phyloP scores from a whole-genome alignment of 1,140 invertebrate genomes.

The Coptotermes formosanus region DNA sequence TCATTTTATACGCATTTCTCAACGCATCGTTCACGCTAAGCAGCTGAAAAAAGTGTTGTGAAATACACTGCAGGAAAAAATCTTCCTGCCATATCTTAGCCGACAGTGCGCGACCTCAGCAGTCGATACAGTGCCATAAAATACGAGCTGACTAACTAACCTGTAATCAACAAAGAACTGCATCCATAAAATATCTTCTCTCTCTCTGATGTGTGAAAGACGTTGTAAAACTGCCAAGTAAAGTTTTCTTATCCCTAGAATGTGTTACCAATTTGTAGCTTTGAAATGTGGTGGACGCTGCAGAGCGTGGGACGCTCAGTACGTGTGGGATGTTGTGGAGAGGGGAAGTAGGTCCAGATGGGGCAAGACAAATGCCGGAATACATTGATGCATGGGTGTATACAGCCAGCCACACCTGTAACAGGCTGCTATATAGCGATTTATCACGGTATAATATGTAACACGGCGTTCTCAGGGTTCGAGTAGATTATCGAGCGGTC shows the following conservation, averaged over 20 bases:
- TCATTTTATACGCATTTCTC: too few relatives aligned
- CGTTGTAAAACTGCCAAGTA: neutral
- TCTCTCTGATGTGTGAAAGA: too few relatives aligned
- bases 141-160: too few relatives aligned
- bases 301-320: neutral
- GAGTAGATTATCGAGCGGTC: neutral
- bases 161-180: too few relatives aligned
- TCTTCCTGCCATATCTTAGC: too few relatives aligned
- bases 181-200: too few relatives aligned
- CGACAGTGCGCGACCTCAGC: too few relatives aligned
- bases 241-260: neutral
- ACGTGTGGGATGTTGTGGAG: neutral
- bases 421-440: neutral
- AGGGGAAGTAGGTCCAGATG: neutral
- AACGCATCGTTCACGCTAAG: too few relatives aligned
- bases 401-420: neutral
- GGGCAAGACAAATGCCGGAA: neutral
- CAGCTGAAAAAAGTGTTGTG: too few relatives aligned
- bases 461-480: neutral
- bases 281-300: neutral
- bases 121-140: too few relatives aligned
- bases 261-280: neutral
- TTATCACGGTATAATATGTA: neutral
- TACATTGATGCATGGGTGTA: neutral
- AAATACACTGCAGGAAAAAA: too few relatives aligned